These are phyloP conservation scores for Rhynchophorus ferrugineus DNA, from an alignment of 1,140 invertebrate genomes.

Conservation along the genomic window DNA sequence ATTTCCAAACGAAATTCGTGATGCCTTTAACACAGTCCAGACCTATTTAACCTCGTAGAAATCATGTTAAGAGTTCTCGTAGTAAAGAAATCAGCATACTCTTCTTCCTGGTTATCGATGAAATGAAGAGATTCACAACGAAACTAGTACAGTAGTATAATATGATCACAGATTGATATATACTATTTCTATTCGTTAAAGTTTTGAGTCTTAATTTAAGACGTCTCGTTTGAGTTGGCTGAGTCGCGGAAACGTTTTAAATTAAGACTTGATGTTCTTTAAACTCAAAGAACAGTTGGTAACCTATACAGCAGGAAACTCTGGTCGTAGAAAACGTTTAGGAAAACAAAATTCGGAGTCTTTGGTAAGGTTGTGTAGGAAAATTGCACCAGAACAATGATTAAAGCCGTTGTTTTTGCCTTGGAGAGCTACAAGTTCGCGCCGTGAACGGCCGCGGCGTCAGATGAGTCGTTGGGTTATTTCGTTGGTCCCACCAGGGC, in stretches of 20 bases:
- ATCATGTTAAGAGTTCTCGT: no score
- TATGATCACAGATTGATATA: conserved; percentile 24
- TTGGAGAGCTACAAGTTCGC: neutral
- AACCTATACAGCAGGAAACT: neutral
- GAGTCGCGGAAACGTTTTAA: neutral
- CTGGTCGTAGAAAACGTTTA: neutral
- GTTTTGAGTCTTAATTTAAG: no score
- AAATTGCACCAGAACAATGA: conserved; percentile 7
- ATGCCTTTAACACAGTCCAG: no score
- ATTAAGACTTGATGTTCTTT: no score
- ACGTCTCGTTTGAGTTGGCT: neutral
- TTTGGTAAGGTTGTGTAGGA: conserved; percentile 5
- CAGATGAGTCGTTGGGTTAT: conserved; percentile 48
- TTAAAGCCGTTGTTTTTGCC: neutral
- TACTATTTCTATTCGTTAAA: conserved; percentile 5
- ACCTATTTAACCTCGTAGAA: no score
- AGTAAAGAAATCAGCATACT: no score
- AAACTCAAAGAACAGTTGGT: neutral
- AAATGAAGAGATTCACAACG: no score
- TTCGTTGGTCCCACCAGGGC: conserved; percentile 76
- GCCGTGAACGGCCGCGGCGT: conserved; percentile 6
- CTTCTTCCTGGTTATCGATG: no score
- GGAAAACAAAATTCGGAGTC: neutral
- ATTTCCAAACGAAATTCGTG: no score
- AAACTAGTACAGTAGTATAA: conserved; percentile 24